Evolutionary conservation across 2,888 invertebrate species (phyloP), one percentile per base, ranked within the genome.

Genomic region (Agelastica alni): DNA sequence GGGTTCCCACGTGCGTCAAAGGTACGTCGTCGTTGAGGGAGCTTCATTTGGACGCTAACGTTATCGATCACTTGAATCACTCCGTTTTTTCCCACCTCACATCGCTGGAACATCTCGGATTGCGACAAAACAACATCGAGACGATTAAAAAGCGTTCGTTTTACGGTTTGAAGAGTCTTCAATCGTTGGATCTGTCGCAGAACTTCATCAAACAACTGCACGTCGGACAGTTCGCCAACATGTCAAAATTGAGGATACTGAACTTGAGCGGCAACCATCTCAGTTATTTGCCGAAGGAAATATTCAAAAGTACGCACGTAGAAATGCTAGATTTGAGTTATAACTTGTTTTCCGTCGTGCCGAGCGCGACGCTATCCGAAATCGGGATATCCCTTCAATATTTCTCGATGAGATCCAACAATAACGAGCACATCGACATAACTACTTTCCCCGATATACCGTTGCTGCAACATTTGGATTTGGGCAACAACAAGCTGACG

Each of bases 391-490:
- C 91, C 0, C 75, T 93, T 53, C 80, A 91, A 41, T 85, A 86
- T 71, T 82, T 94, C 53, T 88, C 91, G 69, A 80, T 94, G 71
- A 85, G 88, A 0, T 81, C 85, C 61, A 94, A 94, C 74, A 85
- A 83, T 60, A 82, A 94, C 59, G 93, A 93, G 73, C 92, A 91
- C 73, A 80, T 94, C 63, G 93, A 94, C 75, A 89, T 89, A 63
- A 91, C 89, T 57, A 91, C 92, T 78, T 93, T 93, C 71, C 86
- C 91, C 34, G 87, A 88, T 68, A 89, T 89, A 18, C 89, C 91
- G 46, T 88, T 88, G 72, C 78, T 94, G 32, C 83, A 89, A 51
- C 85, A 84, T 64, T 79, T 94, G 53, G 88, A 91, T 77, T 78
- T 94, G 69, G 87, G 88, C 32, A 83, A 83, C 69, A 94, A 94